Base-by-base conservation (phyloP, 2,888 invertebrate species). In the Pinctada fucata region DNA sequence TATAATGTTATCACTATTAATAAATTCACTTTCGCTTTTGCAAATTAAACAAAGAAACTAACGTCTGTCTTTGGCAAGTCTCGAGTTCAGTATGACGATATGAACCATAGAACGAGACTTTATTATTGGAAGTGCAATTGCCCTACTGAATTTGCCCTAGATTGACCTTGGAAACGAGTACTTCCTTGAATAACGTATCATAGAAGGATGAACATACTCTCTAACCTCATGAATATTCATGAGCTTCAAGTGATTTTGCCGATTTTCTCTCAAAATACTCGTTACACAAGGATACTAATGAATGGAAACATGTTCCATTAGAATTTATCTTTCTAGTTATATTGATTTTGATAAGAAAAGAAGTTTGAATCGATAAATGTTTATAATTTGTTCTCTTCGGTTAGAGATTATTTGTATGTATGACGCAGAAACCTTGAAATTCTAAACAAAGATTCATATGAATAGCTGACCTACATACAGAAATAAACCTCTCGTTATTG, bases 381-480 rank as follows among this genome's bases (percentile, higher is more conserved):
- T 58, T 45, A 68, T 68, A 68, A 13, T 68, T 47, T 45, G 10
- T 66, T 67, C 66, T 58, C 63, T 74, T 66, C 66, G 65, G 16
- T 74, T 66, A 48, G 74, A 74, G 74, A 66, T 49, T 74, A 74
- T 48, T n/a, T 48, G 50, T 65, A 58, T 66, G 48, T 69, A 69
- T 78, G 75, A 80, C 78, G 80, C 72, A 75, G 74, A 68, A 76
- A 80, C 80, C 80, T 80, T 80, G 80, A 80, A 74, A 72, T 73
- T 69, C 70, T 76, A 76, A 76, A 69, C 76, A 79, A 73, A 74
- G 58, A 66, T 71, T 69, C 74, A 76, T 74, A 76, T 73, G 76
- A 76, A 76, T 76, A 76, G 70, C 75, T 76, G 76, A 79, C 79
- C 79, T 67, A 79, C 69, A 72, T 79, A 72, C 76, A 72, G 76